Base-by-base conservation (phyloP, 2,888 invertebrate genomes). In the Arrhopalites spinosus region DNA sequence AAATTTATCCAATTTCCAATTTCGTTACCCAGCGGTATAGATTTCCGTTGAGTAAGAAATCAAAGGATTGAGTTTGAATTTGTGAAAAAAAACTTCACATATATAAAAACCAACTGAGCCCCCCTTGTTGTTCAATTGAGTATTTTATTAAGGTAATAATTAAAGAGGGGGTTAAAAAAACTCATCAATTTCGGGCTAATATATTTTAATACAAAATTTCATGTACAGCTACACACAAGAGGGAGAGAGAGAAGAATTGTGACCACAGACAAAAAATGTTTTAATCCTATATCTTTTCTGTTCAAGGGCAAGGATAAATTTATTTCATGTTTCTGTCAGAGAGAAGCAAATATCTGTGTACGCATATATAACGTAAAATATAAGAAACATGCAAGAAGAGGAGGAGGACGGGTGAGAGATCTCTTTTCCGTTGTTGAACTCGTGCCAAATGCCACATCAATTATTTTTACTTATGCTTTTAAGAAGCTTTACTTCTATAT, bases 261-360 rank as follows among this genome's bases (percentile, higher is more conserved):
- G n/a, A 3, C 50, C n/a, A 50, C 50, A 11, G 50, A n/a, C 17
- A 15, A 50, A 50, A 45, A 45, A 45, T 45, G 56, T 61, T 20
- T 23, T 61, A 61, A 27, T 23, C 23, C 23, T 23, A 23, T 61
- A 3, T 3, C 23, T 3, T 61, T 15, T 61, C 25, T 64, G 13
- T 30, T 72, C 72, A 72, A 72, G 72, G 72, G 47, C 72, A 72
- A 63, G 72, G 47, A n/a, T 47, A 63, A 64, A 72, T 72, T 72
- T 72, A 72, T 72, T 72, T 72, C 72, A 63, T 72, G 72, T 63
- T 59, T 61, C 72, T 72, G 72, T 64, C 72, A 72, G 50, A 59
- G 13, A 59, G 27, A 25, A 8, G 8, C 61, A 23, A 8, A n/a
- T 17, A 50, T 3, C 2, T n/a, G 15, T 3, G 15, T n/a, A n/a